Base-by-base conservation (phyloP, 2,888 invertebrate genomes). In the Drosophila peninsularis region DNA sequence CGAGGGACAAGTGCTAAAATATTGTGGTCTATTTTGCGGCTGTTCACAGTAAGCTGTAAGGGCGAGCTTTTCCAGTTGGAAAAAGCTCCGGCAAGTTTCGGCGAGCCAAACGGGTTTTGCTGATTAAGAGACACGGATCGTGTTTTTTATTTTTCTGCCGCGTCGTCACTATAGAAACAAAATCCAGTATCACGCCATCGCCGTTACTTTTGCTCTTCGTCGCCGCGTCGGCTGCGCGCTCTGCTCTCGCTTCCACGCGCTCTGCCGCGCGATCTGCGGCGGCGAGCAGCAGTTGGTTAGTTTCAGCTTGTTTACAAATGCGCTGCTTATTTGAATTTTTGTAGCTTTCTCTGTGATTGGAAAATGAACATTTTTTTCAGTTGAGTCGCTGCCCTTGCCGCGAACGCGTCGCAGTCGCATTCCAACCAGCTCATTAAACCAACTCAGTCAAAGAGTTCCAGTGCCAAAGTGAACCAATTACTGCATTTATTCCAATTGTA, bases 291-390 rank as follows among this genome's bases (percentile, higher is more conserved):
- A 44, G 64, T 63, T 60, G 57, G 62, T 39, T 77, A 54, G 53
- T 49, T 49, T 75, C 21, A 47, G 75, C 55, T 80, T 82, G 82
- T 84, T 82, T 82, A 82, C 82, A 83, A 89, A 60, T 44, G 57
- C 41, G 62, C 56, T 71, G 80, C 50, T 36, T 66, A 77, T 71
- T 71, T 75, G 75, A 71, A 67, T 71, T 55, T 62, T 62, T 53
- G 65, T 71, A 30, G 79, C 75, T 85, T 79, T 86, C 79, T 79
- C 81, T 69, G 67, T 67, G 63, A 83, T 90, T 90, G 90, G 83
- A 89, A 90, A 88, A 83, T 90, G 76, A 78, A 86, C 82, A 73
- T 75, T 75, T 53, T 52, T 36, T 72, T 58, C 64, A 76, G 85
- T 88, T 79, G 76, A 78, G 62, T 80, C 77, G 83, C 75, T 78